Evolutionary conservation across 2,113 vertebrate species (phyloP).

Genomic region (Oncorhynchus kisutch): DNA sequence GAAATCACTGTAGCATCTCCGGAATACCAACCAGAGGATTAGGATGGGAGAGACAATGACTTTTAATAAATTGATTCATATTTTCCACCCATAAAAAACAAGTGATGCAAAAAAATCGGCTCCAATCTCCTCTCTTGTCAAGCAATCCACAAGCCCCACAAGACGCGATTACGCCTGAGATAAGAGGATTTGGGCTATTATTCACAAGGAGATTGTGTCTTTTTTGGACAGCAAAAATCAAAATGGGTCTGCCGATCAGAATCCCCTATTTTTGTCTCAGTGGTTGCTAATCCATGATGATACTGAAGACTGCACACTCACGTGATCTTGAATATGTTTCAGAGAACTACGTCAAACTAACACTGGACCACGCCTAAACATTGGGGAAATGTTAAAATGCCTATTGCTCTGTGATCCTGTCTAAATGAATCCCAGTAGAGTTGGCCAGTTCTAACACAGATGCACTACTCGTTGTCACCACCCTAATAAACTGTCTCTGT

Average conservation of each 20-base stretch:
- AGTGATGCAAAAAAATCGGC: constrained; percentile 31
- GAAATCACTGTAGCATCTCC: constrained; percentile 28
- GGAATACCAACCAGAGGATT: constrained; percentile 54
- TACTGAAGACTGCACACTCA: constrained; percentile 23
- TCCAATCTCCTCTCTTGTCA: constrained; percentile 40
- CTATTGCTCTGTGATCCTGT: too few relatives aligned
- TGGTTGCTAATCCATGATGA: constrained; percentile 55
- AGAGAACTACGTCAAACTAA: constrained; percentile 18
- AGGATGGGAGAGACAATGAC: constrained; percentile 35
- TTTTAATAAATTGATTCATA: constrained; percentile 23
- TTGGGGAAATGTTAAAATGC: too few relatives aligned
- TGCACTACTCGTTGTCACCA: neutral
- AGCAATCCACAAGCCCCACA: constrained; percentile 34
- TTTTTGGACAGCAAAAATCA: constrained; percentile 27
- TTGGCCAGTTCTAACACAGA: too few relatives aligned
- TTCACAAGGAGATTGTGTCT: constrained; percentile 29
- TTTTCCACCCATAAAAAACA: constrained; percentile 8
- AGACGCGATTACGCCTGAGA: constrained; percentile 45
- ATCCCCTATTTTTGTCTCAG: constrained; percentile 46
- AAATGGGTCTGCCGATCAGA: constrained; percentile 37
- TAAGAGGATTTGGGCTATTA: constrained; percentile 58
- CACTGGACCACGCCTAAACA: neutral
- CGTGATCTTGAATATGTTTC: constrained; percentile 27
- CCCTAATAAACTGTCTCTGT: neutral
- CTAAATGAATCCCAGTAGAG: too few relatives aligned